Evolutionary conservation across 1,140 invertebrate species (phyloP).

Genomic region (Leptinotarsa lineolata): DNA sequence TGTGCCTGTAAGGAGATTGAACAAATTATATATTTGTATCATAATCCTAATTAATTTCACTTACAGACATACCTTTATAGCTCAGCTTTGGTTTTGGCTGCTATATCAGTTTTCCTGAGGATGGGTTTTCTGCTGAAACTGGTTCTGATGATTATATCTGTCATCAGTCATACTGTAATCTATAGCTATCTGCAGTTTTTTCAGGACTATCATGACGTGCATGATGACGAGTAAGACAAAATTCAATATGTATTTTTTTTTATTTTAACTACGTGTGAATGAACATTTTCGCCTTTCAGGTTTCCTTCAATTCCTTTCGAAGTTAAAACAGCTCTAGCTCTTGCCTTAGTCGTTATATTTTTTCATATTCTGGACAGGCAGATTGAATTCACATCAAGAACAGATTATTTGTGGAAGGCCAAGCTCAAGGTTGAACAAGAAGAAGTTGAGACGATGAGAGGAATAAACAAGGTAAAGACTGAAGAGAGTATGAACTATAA

Average conservation of each 20-base stretch:
- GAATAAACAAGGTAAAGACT: conserved; percentile 80
- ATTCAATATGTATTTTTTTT: too few relatives aligned
- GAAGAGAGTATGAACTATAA: too few relatives aligned
- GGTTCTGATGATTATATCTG: conserved; percentile 71
- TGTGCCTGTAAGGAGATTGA: conserved; percentile 55
- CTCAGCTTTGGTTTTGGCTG: conserved; percentile 74
- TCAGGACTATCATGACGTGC: conserved; percentile 61
- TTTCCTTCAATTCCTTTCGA: conserved; percentile 69
- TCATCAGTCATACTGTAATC: conserved; percentile 67
- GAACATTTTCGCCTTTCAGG: conserved; percentile 57
- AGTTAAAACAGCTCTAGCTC: conserved; percentile 67
- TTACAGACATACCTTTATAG: conserved; percentile 79
- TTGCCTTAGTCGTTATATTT: conserved; percentile 62
- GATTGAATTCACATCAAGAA: conserved; percentile 83
- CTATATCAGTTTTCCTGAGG: conserved; percentile 82
- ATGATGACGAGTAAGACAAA: conserved; percentile 62
- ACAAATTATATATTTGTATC: not conserved
- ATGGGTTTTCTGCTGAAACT: conserved; percentile 84
- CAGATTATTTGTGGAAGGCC: conserved; percentile 92
- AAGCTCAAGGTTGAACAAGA: conserved; percentile 90
- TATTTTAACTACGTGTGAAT: too few relatives aligned
- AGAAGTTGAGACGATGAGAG: conserved; percentile 92
- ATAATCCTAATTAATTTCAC: conserved; percentile 16
- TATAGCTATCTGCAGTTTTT: conserved; percentile 67
- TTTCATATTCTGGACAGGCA: conserved; percentile 82